Base-by-base conservation (phyloP, 2,888 invertebrate genomes). In the Philereme transversata region DNA sequence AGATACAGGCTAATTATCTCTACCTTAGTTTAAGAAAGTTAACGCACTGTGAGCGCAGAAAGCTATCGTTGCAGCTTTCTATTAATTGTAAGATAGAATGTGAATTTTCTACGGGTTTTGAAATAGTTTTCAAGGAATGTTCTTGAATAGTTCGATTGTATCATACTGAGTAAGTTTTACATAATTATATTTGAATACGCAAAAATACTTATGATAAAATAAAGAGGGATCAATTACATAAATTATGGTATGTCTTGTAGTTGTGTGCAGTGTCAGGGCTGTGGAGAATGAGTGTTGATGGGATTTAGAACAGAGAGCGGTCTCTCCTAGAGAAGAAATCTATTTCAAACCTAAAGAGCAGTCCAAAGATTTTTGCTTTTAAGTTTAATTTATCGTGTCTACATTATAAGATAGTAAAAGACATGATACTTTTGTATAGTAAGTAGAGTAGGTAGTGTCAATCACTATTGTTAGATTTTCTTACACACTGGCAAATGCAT, bases 331-430 rank as follows among this genome's bases (percentile, higher is more conserved):
- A 53, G 57, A 71, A 76, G 83, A 86, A 88, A 88, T 84, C 87
- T 89, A 89, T 90, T 89, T 90, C 89, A 88, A 88, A 86, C 82
- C 87, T 86, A 78, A 79, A 83, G 77, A 83, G 81, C 65, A 84
- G 86, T 87, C 82, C 83, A 89, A 75, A 80, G 77, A 76, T 78
- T 78, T 56, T 59, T 80, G 80, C 78, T 80, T 78, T 78, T 83
- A 83, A 81, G 74, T 79, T 79, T 69, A 73, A 73, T 75, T 57
- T 68, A 70, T 48, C 9, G 33, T 73, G 72, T 64, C 54, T 61
- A 62, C 53, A 48, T 74, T 75, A 61, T 78, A 82, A 79, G 76
- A 76, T 79, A 80, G 76, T 74, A 64, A 81, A 86, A 86, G 79
- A 83, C 84, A 81, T 79, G 71, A 78, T 79, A 79, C 70, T 82